phyloP scores from a whole-genome alignment of 2,797 vertebrate species.

The Pseudocheirus occidentalis region DNA sequence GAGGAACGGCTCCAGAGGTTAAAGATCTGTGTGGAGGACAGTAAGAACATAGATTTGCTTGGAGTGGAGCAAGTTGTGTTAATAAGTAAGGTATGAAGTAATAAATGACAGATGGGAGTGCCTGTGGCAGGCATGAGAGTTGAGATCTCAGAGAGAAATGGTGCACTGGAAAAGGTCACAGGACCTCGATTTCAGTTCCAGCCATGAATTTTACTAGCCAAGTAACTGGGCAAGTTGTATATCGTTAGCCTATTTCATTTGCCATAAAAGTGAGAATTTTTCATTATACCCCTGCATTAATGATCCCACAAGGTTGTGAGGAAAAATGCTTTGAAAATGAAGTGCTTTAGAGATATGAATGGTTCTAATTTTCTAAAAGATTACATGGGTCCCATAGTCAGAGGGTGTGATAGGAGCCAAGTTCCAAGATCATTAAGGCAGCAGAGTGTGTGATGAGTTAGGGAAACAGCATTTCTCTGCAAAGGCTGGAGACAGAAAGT shows the following conservation, averaged over 20 bases:
- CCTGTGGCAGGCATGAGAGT: neutral
- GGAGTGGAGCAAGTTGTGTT: rapidly evolving
- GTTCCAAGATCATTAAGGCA: neutral
- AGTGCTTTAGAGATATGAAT: neutral
- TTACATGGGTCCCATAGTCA: neutral
- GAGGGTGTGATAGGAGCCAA: neutral
- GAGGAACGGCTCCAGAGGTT: neutral
- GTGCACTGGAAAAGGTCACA: neutral
- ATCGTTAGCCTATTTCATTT: neutral
- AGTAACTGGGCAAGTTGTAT: neutral
- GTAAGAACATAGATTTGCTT: neutral
- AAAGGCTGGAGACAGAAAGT: neutral
- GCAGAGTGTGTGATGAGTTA: neutral
- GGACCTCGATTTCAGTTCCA: neutral
- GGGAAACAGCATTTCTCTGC: neutral
- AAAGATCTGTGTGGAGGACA: neutral
- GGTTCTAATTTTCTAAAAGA: neutral
- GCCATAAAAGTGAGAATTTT: neutral
- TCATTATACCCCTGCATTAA: neutral
- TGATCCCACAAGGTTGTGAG: neutral
- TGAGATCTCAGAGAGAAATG: neutral
- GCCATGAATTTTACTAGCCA: neutral
- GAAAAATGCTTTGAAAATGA: neutral
- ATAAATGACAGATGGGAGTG: neutral
- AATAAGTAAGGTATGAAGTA: neutral